Conservation (phyloP, 2,888 invertebrate species). For the Laothoe populi region DNA sequence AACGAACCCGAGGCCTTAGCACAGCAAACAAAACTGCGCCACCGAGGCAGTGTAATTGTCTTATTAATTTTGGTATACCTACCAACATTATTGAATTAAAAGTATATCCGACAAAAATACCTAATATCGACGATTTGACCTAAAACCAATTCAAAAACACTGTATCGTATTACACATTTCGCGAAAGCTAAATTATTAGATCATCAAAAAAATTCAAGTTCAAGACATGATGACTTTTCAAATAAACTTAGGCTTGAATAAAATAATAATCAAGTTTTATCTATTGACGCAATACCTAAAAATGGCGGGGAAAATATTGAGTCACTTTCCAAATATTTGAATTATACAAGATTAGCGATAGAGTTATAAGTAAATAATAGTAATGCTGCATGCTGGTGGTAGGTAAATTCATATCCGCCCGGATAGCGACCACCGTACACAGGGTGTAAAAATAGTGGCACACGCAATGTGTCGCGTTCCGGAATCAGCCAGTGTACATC, state of each 20-base stretch:
- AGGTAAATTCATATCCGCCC: too few species aligned
- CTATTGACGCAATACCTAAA: neutral
- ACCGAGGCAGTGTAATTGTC: too few species aligned
- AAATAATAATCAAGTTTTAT: neutral
- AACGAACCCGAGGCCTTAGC: too few species aligned
- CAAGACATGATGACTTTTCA: neutral
- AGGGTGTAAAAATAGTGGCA: too few species aligned
- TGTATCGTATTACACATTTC: slow-evolving; percentile 14
- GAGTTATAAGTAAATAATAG: too few species aligned
- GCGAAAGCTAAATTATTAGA: neutral
- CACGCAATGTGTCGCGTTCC: too few species aligned
- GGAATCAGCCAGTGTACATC: too few species aligned
- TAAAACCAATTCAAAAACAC: slow-evolving; percentile 8
- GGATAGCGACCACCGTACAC: too few species aligned
- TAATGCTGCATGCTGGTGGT: too few species aligned
- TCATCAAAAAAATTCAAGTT: slow-evolving; percentile 24
- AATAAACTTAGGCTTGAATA: neutral
- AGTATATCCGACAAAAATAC: neutral
- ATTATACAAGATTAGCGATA: too few species aligned
- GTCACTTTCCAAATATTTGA: neutral
- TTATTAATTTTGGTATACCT: too few species aligned
- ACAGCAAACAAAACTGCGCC: too few species aligned
- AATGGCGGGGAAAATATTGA: neutral
- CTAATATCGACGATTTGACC: neutral
- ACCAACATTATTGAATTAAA: neutral